These are phyloP conservation scores for Aurelia coerulea DNA, from an alignment of 30 jellyfish, hydroid and myxozoan species.

Conservation along the genomic window DNA sequence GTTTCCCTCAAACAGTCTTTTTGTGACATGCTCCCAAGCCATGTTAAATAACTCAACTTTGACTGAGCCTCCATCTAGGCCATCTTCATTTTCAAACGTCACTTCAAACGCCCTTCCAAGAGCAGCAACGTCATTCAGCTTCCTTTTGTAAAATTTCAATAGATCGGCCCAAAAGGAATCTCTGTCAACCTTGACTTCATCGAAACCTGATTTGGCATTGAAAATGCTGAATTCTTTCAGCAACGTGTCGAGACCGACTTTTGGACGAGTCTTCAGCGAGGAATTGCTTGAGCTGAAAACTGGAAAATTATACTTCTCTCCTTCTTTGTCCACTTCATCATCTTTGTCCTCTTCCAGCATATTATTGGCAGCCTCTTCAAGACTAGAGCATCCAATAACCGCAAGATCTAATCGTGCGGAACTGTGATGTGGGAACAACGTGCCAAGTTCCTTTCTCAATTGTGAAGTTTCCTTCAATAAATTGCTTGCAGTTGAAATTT, in stretches of 20 bases:
- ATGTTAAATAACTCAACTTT: conserved; percentile 23
- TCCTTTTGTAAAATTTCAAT: conserved; percentile 42
- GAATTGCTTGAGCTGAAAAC: neutral
- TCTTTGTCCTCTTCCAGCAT: neutral
- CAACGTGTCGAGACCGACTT: conserved; percentile 8
- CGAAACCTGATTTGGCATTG: conserved; percentile 16
- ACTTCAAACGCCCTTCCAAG: conserved; percentile 6
- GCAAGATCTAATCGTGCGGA: conserved; percentile 2
- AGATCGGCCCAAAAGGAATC: conserved; percentile 23
- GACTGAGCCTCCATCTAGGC: conserved; percentile 51
- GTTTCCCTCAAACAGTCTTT: conserved; percentile 29
- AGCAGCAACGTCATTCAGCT: conserved; percentile 5
- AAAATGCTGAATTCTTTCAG: conserved; percentile 32
- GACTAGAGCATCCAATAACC: conserved; percentile 12
- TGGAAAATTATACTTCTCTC: neutral
- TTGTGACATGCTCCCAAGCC: conserved; percentile 40
- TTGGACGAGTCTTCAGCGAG: neutral
- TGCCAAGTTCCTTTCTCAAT: no score
- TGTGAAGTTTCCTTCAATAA: neutral
- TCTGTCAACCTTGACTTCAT: conserved; percentile 22
- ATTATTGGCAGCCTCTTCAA: conserved; percentile 31
- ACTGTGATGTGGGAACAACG: conserved; percentile 23
- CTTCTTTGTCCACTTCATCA: neutral
- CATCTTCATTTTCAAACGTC: conserved; percentile 33
- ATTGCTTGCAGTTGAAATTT: neutral